phyloP scores from a whole-genome alignment of 2,797 vertebrate genomes.

The Erethizon dorsatum region DNA sequence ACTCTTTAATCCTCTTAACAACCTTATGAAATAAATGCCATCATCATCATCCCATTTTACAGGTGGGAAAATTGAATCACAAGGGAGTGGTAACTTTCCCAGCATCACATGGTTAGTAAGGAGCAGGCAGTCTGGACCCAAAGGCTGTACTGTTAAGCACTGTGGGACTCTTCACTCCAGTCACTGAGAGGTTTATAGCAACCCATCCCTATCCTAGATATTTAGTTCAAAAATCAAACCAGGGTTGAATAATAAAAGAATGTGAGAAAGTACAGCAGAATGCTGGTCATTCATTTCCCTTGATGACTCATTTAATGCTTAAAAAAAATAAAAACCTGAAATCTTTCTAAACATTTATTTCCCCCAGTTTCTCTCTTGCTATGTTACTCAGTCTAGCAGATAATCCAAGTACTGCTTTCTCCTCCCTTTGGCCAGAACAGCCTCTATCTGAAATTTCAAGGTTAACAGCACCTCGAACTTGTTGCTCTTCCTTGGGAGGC shows the following conservation, averaged over 20 bases:
- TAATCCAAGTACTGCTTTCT: not conserved
- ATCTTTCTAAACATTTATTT: conserved; percentile 24
- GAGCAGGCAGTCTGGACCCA: conserved; percentile 28
- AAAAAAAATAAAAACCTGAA: not conserved
- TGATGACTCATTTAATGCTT: not conserved
- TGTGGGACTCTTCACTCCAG: not conserved
- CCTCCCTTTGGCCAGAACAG: not conserved
- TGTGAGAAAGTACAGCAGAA: not conserved
- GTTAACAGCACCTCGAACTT: not conserved
- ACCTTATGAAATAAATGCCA: conserved; percentile 19
- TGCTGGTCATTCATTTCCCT: not conserved
- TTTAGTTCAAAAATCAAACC: conserved; percentile 40
- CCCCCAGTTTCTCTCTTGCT: not conserved
- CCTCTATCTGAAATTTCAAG: not conserved
- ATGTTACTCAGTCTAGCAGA: not conserved
- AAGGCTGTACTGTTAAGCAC: not conserved
- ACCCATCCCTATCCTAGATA: no score
- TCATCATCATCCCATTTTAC: conserved; percentile 20
- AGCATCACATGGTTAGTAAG: not conserved
- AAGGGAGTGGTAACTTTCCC: not conserved
- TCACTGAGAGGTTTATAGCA: not conserved
- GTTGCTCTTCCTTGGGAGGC: not conserved
- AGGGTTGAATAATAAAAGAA: not conserved
- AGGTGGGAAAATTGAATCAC: conserved; percentile 36
- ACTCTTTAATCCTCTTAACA: conserved; percentile 1